Evolutionary conservation across 2,797 vertebrate species (phyloP).

Genomic region (Odontamblyopus rebecca): DNA sequence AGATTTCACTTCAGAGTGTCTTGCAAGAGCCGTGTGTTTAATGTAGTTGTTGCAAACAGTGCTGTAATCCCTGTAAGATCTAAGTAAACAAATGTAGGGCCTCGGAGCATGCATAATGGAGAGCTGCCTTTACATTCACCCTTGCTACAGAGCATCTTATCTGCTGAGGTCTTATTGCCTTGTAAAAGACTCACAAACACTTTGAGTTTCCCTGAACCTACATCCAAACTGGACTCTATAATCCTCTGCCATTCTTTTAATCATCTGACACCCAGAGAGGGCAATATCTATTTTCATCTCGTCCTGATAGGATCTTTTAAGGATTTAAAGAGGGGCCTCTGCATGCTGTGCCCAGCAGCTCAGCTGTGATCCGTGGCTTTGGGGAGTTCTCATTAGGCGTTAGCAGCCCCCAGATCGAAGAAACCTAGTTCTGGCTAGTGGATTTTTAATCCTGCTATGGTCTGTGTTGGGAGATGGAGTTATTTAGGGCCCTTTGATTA

Average conservation of each 20-base stretch:
- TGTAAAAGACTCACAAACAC: conserved; percentile 57
- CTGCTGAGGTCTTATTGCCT: conserved; percentile 53
- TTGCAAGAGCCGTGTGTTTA: conserved; percentile 65
- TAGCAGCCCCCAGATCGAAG: conserved; percentile 88
- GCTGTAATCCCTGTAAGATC: conserved; percentile 80
- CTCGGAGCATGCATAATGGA: conserved; percentile 76
- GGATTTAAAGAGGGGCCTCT: conserved; percentile 92
- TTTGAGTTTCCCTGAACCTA: conserved; percentile 52
- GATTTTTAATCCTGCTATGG: conserved; percentile 99
- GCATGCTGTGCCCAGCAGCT: conserved; percentile 80
- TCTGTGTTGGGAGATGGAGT: conserved; percentile 92
- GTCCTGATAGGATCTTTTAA: conserved; percentile 95
- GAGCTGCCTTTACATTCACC: conserved; percentile 72
- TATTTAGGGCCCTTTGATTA: conserved; percentile 99
- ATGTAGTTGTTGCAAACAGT: conserved; percentile 79
- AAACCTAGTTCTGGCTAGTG: conserved; percentile 91
- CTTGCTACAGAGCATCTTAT: conserved; percentile 68
- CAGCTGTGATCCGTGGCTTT: conserved; percentile 95
- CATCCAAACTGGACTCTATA: conserved; percentile 78
- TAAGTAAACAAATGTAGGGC: conserved; percentile 81
- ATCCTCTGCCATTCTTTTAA: conserved; percentile 96
- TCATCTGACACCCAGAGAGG: conserved; percentile 88
- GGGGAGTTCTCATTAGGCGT: conserved; percentile 96
- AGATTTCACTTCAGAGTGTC: conserved; percentile 50
- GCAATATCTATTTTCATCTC: conserved; percentile 99